These are phyloP conservation scores for Glyphotaelius pellucidus DNA, from an alignment of 2,888 invertebrate species.

Conservation along the genomic window DNA sequence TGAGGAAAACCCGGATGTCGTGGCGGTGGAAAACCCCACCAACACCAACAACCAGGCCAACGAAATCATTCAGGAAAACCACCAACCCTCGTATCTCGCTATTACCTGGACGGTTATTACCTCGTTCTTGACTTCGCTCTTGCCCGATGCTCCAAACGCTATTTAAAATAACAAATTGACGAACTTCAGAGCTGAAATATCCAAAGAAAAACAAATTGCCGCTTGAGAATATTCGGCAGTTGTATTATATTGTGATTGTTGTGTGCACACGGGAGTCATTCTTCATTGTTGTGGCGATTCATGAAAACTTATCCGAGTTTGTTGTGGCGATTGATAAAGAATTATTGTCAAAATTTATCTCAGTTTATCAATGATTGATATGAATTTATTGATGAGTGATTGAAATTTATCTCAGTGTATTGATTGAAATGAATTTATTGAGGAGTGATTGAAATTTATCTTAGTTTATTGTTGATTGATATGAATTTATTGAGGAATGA, in stretches of 20 bases:
- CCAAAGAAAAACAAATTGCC: not conserved
- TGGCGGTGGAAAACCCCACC: constrained; percentile 70
- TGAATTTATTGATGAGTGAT: not conserved
- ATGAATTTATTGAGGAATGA: no score
- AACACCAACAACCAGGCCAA: constrained; percentile 70
- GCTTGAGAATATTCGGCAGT: not conserved
- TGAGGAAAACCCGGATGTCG: constrained; percentile 27
- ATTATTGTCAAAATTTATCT: not conserved
- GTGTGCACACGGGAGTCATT: not conserved
- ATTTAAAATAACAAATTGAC: constrained; percentile 10
- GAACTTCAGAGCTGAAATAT: not conserved
- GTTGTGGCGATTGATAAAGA: no score
- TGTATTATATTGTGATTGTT: no score
- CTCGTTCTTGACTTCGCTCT: constrained; percentile 94
- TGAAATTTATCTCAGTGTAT: not conserved
- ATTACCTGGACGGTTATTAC: constrained; percentile 94
- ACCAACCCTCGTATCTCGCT: constrained; percentile 78
- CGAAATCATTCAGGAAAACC: constrained; percentile 68
- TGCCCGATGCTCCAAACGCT: constrained; percentile 90
- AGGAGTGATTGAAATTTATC: not conserved
- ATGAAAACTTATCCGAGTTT: not conserved
- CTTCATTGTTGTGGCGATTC: not conserved
- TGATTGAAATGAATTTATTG: not conserved
- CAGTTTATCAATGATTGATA: not conserved
- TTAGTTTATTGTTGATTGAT: no score